Evolutionary conservation across 2,888 invertebrate genomes (phyloP).

Genomic region (Leucania comma): DNA sequence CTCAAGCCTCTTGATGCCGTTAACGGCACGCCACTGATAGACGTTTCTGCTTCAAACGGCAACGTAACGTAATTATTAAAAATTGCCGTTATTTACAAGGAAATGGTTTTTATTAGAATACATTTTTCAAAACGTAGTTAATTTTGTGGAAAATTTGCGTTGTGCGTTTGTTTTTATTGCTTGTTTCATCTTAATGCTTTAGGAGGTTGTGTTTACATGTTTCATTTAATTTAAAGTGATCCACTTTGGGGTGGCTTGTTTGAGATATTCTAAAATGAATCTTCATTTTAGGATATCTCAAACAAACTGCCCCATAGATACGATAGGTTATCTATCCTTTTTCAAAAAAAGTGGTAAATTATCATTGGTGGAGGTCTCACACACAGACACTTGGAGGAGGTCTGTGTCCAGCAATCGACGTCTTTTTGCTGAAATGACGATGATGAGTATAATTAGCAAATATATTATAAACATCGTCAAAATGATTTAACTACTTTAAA

Average conservation of each 20-base stretch:
- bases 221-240: constrained; percentile 31
- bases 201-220: constrained; percentile 3
- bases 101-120: constrained; percentile 76
- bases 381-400: too few species aligned
- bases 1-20: constrained; percentile 82
- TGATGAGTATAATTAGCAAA: neutral
- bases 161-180: constrained; percentile 56
- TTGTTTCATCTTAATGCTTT: constrained; percentile 45
- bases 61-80: constrained; percentile 88
- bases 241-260: neutral
- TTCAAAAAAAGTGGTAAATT: too few species aligned
- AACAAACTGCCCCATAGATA: too few species aligned
- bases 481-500: neutral
- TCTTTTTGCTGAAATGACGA: too few species aligned
- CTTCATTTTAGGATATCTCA: too few species aligned
- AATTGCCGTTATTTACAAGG: constrained; percentile 85
- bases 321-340: too few species aligned
- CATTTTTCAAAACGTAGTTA: constrained; percentile 67
- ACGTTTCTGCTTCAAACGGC: constrained; percentile 77
- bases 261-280: neutral
- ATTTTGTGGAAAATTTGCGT: constrained; percentile 59
- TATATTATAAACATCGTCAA: neutral
- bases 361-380: too few species aligned
- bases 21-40: constrained; percentile 85
- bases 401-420: too few species aligned